Evolutionary conservation across 2,888 invertebrate species (phyloP), one percentile per base, ranked within the genome.

Genomic region (Vesta saturnalis): DNA sequence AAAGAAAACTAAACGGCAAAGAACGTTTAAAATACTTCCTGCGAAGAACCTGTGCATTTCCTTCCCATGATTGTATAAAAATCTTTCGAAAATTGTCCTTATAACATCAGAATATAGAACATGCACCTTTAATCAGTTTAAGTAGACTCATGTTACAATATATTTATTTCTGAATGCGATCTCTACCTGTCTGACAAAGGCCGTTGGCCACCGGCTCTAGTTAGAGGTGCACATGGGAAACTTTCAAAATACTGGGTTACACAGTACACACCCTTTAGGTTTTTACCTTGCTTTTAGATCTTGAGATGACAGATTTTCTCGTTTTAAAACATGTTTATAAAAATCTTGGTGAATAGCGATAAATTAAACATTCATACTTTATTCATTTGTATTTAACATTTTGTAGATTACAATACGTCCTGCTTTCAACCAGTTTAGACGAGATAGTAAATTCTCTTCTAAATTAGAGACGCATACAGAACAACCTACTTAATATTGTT

Each of bases 21-120:
- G 52, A 52, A 52, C 67, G 65, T 69, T 71, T 67, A 67, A 72
- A 69, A 67, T 70, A 74, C 74, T 72, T 74, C 74, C 74, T 72
- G 70, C 71, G 71, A 72, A 70, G 71, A 74, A 74, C 74, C 74
- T 74, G 74, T 70, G 47, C 70, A 52, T 71, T 74, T 74, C 74
- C 74, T 73, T 74, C 74, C 74, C 72, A 73, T 72, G 70, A 46
- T 22, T 43, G 47, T 22, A 22, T 12, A 55, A n/a, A 52, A 22
- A 18, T 58, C 10, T 19, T 56, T 54, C 61, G 64, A 70, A 73
- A 68, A 69, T 15, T 62, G 65, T 63, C 73, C 72, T 73, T 71
- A 69, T 70, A 55, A 52, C 58, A 62, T 35, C 39, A 30, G 54
- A 58, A 59, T 49, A 71, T 73, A 71, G 64, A 62, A 69, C 60